Evolutionary conservation across 2,888 invertebrate species (phyloP), one percentile per base, ranked within the genome.

Genomic region (Dyspetes luteomarginatus): DNA sequence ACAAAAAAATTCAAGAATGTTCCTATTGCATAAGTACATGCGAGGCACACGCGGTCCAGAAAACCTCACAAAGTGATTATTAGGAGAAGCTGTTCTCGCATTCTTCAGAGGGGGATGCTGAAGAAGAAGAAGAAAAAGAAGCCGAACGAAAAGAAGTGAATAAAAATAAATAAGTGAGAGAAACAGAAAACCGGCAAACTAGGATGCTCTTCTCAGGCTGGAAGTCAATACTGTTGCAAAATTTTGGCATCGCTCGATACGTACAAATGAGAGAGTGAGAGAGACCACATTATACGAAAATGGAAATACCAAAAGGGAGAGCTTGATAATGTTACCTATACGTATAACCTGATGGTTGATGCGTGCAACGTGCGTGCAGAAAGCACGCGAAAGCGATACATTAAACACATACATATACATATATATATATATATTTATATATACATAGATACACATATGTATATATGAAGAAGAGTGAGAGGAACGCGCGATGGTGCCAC

Each of bases 11-110:
- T 86, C 83, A 68, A 79, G 80, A 84, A 85, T 88, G 81, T 81
- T 76, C 85, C 85, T 85, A 89, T 91, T 91, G 89, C 91, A 85
- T 90, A 91, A 91, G 89, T 86, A 83, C 17, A 1, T 17, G 50
- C 28, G 30, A 28, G 41, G 15, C 15, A 48, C 74, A 45, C 56
- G 60, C 41, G 15, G 19, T 85, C 82, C 82, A 86, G 56, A n/a
- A 62, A 15, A 79, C 85, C 81, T 85, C 81, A 78, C 86, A 83
- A 86, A 86, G 88, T 87, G 90, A 89, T 90, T 90, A 90, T 90
- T 86, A 86, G 87, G 83, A 86, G 84, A 60, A 84, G 83, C 81
- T 74, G 9, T 58, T 43, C 17, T 36, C 19, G 50, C 85, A 88
- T 88, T 85, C 87, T 84, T 88, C 80, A 43, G 71, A 64, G 71